Evolutionary conservation across 2,888 invertebrate species (phyloP).

Genomic region (Microchrysa polita): DNA sequence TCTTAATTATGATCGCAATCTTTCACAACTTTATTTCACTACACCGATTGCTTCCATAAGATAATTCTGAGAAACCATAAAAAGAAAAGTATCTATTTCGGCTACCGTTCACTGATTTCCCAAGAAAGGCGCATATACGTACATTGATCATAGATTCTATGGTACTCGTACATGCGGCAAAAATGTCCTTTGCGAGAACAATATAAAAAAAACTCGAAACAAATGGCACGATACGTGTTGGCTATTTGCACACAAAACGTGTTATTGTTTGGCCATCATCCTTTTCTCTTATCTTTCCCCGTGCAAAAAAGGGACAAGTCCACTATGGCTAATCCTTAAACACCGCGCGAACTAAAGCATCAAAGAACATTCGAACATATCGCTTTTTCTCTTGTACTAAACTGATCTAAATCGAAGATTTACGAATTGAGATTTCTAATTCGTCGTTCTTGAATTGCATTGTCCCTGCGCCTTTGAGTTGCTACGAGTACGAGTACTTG

Average conservation of each 20-base stretch:
- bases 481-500: not conserved
- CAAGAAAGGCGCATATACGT: not conserved
- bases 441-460: constrained; percentile 33
- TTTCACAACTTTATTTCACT: too few relatives aligned
- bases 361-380: not conserved
- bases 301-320: not conserved
- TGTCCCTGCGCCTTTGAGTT: constrained; percentile 20
- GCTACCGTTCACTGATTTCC: constrained; percentile 1
- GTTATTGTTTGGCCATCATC: constrained; percentile 44
- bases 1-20: too few relatives aligned
- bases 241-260: constrained; percentile 41
- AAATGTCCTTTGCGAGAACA: constrained; percentile 28
- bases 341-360: constrained; percentile 21
- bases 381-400: constrained; percentile 12
- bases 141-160: not conserved
- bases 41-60: too few relatives aligned
- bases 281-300: constrained; percentile 31
- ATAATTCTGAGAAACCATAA: too few relatives aligned
- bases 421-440: constrained; percentile 32
- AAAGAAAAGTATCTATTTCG: constrained; percentile 34
- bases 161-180: constrained; percentile 1
- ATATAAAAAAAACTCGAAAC: constrained; percentile 10
- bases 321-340: constrained; percentile 32
- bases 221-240: constrained; percentile 15
- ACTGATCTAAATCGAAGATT: constrained; percentile 39